Evolutionary conservation across 2,888 invertebrate species (phyloP).

Genomic region (Spodoptera exigua): DNA sequence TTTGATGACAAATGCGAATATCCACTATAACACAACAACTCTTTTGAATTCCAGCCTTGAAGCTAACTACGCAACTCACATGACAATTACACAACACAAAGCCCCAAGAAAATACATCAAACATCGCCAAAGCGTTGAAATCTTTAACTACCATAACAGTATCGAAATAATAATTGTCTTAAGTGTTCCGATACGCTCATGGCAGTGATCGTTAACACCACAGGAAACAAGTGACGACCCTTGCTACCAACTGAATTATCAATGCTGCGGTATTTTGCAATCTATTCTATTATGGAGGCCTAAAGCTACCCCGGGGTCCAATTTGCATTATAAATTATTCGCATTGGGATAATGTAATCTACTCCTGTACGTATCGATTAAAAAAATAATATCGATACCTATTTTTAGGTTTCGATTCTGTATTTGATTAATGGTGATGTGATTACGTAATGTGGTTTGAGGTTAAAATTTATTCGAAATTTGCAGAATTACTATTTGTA

Average conservation of each 20-base stretch:
- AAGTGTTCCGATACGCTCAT: too few species aligned
- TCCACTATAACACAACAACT: too few species aligned
- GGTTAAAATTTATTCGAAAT: too few species aligned
- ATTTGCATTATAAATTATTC: conserved; percentile 60
- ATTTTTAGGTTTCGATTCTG: not conserved
- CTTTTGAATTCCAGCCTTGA: too few species aligned
- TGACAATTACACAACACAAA: too few species aligned
- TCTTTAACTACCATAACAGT: not conserved
- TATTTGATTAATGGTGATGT: not conserved
- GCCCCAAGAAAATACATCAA: too few species aligned
- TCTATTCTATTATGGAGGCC: conserved; percentile 58
- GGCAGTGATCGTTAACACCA: conserved; percentile 5
- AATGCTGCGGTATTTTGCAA: conserved; percentile 39
- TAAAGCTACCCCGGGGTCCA: conserved; percentile 49
- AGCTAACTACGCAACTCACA: too few species aligned
- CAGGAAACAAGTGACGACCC: conserved; percentile 26
- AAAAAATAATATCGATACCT: conserved; percentile 16
- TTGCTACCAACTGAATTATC: conserved; percentile 41
- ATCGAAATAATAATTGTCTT: too few species aligned
- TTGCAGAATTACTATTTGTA: too few species aligned
- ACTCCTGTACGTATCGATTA: conserved; percentile 26
- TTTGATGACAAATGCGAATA: too few species aligned
- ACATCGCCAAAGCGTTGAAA: not conserved
- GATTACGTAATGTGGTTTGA: too few species aligned
- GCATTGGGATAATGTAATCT: conserved; percentile 50